Conservation (phyloP, 1,140 invertebrate species). For the Drosophila ambigua region DNA sequence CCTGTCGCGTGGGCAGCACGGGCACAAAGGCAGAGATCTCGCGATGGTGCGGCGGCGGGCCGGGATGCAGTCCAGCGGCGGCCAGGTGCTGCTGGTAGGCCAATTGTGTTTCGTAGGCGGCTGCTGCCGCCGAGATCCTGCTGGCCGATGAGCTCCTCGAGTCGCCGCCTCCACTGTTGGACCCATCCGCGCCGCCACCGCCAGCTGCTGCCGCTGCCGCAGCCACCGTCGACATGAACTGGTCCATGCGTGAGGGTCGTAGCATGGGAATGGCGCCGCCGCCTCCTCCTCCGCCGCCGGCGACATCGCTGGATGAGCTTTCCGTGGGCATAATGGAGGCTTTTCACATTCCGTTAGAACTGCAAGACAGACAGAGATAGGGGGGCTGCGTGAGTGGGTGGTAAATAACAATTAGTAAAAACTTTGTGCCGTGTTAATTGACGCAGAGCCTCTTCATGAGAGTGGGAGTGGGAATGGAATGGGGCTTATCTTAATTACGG, state of each 20-base stretch:
- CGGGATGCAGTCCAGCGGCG: constrained; percentile 82
- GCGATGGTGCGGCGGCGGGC: constrained; percentile 85
- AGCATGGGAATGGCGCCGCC: constrained; percentile 74
- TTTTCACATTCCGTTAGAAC: constrained; percentile 69
- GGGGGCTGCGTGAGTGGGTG: constrained; percentile 4
- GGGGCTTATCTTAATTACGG: constrained; percentile 72
- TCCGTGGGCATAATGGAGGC: constrained; percentile 76
- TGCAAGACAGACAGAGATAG: constrained; percentile 17
- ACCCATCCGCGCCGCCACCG: constrained; percentile 42
- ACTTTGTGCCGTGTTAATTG: constrained; percentile 59
- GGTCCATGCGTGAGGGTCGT: constrained; percentile 85
- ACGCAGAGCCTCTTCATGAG: constrained; percentile 14
- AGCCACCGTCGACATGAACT: constrained; percentile 85
- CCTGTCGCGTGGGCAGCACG: constrained; percentile 89
- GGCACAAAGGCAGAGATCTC: constrained; percentile 93
- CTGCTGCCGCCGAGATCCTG: constrained; percentile 73
- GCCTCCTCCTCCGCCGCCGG: constrained; percentile 54
- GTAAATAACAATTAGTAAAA: constrained; percentile 75
- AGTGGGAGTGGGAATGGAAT: constrained; percentile 50
- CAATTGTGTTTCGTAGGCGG: constrained; percentile 87
- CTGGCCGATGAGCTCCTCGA: constrained; percentile 85
- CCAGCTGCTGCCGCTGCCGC: constrained; percentile 45
- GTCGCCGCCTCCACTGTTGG: constrained; percentile 83
- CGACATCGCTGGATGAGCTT: constrained; percentile 61
- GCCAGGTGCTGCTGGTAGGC: constrained; percentile 89